Percentiles rank a stretch among this genome's conserved stretches.
Conservation (phyloP, 2,113 vertebrate species). For the Equus przewalskii region DNA sequence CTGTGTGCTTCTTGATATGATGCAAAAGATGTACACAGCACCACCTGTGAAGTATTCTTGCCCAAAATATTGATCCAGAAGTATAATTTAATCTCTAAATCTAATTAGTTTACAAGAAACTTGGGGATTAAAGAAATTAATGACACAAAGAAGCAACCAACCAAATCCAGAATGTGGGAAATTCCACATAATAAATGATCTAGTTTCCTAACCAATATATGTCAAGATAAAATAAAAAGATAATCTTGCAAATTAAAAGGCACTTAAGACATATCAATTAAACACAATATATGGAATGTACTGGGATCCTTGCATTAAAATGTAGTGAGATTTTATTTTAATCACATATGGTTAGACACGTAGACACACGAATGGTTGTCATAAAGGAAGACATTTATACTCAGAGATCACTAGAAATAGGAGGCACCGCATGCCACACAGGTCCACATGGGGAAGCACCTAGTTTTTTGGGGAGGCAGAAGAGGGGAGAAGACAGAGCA, state of each 20-base stretch:
- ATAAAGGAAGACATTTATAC: neutral
- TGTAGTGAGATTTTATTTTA: neutral
- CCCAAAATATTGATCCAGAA: neutral
- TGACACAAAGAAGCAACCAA: slow-evolving; percentile 36
- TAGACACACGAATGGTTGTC: neutral
- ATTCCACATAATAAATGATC: neutral
- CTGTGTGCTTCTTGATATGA: neutral
- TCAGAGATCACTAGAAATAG: neutral
- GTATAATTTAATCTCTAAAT: neutral
- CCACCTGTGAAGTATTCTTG: slow-evolving; percentile 9
- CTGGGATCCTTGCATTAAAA: slow-evolving; percentile 22
- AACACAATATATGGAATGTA: neutral
- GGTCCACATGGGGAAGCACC: neutral
- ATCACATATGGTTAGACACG: neutral
- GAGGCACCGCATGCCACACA: neutral
- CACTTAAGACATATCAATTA: neutral
- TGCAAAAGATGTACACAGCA: neutral
- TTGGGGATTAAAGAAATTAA: neutral
- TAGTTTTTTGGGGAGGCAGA: neutral
- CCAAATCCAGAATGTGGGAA: neutral
- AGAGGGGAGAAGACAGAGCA: neutral
- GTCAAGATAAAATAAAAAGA: slow-evolving; percentile 6
- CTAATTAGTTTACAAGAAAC: slow-evolving; percentile 29
- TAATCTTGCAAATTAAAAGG: slow-evolving; percentile 1
- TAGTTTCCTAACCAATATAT: slow-evolving; percentile 42